Evolutionary conservation across 2,797 vertebrate species (phyloP).

Genomic region (Miichthys miiuy): DNA sequence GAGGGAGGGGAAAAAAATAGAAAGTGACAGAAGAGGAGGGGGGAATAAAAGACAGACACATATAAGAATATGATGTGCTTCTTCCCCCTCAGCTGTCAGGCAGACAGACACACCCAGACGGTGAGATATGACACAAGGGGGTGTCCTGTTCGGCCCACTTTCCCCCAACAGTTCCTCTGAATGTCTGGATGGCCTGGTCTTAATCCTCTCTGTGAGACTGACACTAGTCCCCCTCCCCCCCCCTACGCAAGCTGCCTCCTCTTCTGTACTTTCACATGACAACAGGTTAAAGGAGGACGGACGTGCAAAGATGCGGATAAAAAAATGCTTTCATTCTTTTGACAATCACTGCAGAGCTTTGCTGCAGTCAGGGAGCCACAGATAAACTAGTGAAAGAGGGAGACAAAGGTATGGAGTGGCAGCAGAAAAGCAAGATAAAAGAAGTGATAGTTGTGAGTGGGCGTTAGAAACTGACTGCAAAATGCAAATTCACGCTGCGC

Average conservation of each 20-base stretch:
- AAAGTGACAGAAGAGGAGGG: constrained; percentile 17
- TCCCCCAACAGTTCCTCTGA: constrained; percentile 47
- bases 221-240: constrained; percentile 38
- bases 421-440: constrained; percentile 45
- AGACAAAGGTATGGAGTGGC: constrained; percentile 15
- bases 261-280: constrained; percentile 45
- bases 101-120: constrained; percentile 59
- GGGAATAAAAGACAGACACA: constrained; percentile 15
- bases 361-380: constrained; percentile 32
- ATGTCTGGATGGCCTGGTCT: constrained; percentile 52
- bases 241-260: constrained; percentile 9
- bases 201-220: constrained; percentile 70
- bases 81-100: constrained; percentile 50
- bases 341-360: constrained; percentile 51
- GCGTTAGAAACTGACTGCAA: constrained; percentile 38
- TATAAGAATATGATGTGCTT: constrained; percentile 35
- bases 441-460: constrained; percentile 43
- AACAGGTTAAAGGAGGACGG: constrained; percentile 55
- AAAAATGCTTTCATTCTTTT: constrained; percentile 35
- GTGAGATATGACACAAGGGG: constrained; percentile 50
- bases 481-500: constrained; percentile 46
- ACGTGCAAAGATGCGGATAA: constrained; percentile 26
- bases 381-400: constrained; percentile 21
- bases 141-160: constrained; percentile 66
- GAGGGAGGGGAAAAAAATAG: constrained; percentile 1